phyloP scores from a whole-genome alignment of 2,888 invertebrate genomes.

The Drosophila dives region DNA sequence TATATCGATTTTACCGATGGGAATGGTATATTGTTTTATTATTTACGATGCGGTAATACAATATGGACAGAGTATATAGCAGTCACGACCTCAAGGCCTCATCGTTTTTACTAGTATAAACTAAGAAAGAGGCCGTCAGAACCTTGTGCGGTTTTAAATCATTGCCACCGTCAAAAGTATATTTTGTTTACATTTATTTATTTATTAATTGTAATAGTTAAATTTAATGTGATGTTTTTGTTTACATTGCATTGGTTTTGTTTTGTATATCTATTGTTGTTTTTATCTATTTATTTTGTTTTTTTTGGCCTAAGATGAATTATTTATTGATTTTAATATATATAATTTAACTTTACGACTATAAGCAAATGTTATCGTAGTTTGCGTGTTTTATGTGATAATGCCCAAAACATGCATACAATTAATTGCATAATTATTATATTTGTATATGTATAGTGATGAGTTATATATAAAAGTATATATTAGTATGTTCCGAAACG shows the following conservation, averaged over 20 bases:
- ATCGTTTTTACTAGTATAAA: background rate
- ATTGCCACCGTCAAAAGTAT: background rate
- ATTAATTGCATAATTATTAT: slow-evolving; percentile 40
- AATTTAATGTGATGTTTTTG: slow-evolving; percentile 67
- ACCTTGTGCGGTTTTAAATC: background rate
- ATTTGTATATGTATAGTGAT: slow-evolving; percentile 16
- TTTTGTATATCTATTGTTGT: slow-evolving; percentile 1
- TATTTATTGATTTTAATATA: slow-evolving; percentile 23
- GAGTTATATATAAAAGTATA: slow-evolving; percentile 24
- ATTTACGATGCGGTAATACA: background rate
- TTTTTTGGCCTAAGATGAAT: slow-evolving; percentile 54
- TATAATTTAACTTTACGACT: slow-evolving; percentile 44
- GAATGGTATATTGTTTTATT: background rate
- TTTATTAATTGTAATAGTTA: slow-evolving; percentile 65
- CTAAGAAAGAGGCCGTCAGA: background rate
- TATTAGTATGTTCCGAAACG: slow-evolving; percentile 48
- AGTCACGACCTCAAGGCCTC: background rate
- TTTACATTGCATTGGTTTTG: slow-evolving; percentile 64
- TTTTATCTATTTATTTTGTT: background rate
- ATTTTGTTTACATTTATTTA: slow-evolving; percentile 52
- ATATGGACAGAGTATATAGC: background rate
- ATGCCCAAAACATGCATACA: slow-evolving; percentile 44
- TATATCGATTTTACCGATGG: background rate
- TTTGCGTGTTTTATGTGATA: slow-evolving; percentile 18
- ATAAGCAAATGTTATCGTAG: slow-evolving; percentile 34